Base-by-base conservation (phyloP, 2,888 invertebrate species). In the Synergus umbraculus region DNA sequence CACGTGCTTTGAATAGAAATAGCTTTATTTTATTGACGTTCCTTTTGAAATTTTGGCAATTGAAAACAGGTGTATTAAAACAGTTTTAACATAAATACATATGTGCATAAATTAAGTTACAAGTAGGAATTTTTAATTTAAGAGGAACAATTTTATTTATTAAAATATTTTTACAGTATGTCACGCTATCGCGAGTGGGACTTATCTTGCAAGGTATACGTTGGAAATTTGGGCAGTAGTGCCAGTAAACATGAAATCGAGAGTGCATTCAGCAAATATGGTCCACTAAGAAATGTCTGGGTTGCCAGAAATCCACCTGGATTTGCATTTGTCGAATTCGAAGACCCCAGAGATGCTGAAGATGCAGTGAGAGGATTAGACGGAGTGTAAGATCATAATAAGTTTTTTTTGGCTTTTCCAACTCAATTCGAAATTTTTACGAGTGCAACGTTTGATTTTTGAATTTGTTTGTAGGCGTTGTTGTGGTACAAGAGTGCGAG, bases 281-380 rank as follows among this genome's bases (percentile, higher is more conserved):
- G 98, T 10, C 96, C 96, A 64, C 94, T 98, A 84, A 94, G 97
- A 87, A 98, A 97, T 92, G 97, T 98, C 73, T 98, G 98, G 98
- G 97, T 98, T 77, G 98, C 98, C 0, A 94, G 98, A 88, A 97
- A 98, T 91, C 98, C 98, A 63, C 97, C 98, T 8, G 98, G 97
- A 22, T 97, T 97, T 93, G 97, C 97, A 0, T 97, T 97, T 92
- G 97, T 97, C 5, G 97, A 97, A 92, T 97, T 95, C 92, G 97
- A 97, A 93, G 97, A 98, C 89, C 95, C 96, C 18, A 93, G 97
- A 82, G 98, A 98, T 91, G 97, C 97, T 15, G 97, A 97, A 92
- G 97, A 97, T 92, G 95, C 97, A 46, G 96, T 96, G 15, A 93
- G 97, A 88, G 97, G 96, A 43, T 93, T 97, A 89, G 97, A 97